Conservation (phyloP, 2,797 vertebrate genomes). For the Valencia hispanica region DNA sequence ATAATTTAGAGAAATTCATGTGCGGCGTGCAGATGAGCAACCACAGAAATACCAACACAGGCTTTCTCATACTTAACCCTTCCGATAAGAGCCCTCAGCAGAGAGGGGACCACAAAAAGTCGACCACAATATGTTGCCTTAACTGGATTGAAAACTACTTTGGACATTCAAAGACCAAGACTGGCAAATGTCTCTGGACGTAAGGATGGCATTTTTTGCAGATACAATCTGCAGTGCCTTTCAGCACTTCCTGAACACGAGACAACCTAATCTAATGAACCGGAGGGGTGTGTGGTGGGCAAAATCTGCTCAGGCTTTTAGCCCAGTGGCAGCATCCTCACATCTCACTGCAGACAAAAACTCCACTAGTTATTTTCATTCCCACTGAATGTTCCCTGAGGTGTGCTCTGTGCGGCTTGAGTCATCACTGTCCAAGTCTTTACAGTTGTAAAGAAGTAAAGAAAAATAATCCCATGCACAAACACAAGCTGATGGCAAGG, state of each 20-base stretch:
- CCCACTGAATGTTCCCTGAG: constrained; percentile 78
- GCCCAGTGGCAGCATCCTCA: constrained; percentile 67
- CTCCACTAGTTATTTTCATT: constrained; percentile 78
- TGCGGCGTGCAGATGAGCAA: constrained; percentile 71
- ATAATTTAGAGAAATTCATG: constrained; percentile 81
- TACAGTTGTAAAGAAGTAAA: constrained; percentile 66
- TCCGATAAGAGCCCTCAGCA: constrained; percentile 75
- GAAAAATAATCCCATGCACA: constrained; percentile 34
- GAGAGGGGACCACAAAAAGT: constrained; percentile 41
- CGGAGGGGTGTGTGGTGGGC: constrained; percentile 43
- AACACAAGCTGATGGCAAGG: constrained; percentile 84
- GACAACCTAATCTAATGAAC: constrained; percentile 85
- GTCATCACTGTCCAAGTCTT: constrained; percentile 85
- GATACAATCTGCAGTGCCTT: constrained; percentile 84
- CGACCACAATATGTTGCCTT: constrained; percentile 63
- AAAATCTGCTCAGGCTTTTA: constrained; percentile 80
- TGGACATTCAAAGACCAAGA: constrained; percentile 78
- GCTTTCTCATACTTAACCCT: constrained; percentile 74
- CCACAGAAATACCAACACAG: constrained; percentile 82
- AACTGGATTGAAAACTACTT: constrained; percentile 83
- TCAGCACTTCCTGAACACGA: constrained; percentile 85
- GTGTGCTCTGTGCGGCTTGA: constrained; percentile 78
- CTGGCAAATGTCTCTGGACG: constrained; percentile 80
- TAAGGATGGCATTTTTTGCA: constrained; percentile 70
- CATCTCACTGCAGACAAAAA: constrained; percentile 77